Base-by-base conservation (phyloP, 2,797 vertebrate genomes). In the Crocodylus rhombifer region DNA sequence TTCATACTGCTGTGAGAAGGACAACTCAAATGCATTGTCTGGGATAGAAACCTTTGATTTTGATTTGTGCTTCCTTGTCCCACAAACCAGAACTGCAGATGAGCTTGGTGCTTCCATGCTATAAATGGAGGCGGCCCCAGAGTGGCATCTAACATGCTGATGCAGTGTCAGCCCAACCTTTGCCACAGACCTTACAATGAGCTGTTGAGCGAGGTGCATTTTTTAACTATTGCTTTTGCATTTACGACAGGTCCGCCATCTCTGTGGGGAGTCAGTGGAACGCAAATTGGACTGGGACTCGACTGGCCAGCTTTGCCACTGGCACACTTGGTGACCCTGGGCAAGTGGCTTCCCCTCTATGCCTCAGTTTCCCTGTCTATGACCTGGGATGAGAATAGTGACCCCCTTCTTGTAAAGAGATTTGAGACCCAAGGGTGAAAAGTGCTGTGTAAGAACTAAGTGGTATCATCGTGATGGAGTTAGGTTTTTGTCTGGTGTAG, bases 81-180 rank as follows among this genome's bases (percentile, higher is more conserved):
- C 11, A 18, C 33, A 58, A 57, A 73, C 28, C 89, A 14, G 83
- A 82, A 3, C 1, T 3, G 2, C 89, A 82, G 91, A 91, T 93
- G 93, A 84, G 16, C 8, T 80, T 92, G 75, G 86, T 90, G 90
- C 82, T 89, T 76, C 89, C 75, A 65, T 1, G 0, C 87, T 96
- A 87, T 90, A 93, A 97, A 95, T n/a, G 93, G 93, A 88, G 88
- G 86, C 82, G 86, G 95, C 95, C 94, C 94, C 91, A 36, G 89
- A 88, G 77, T 2, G 17, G 0, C 2, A 81, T 88, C 83, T 65
- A 60, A 86, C 90, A 78, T 0, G 71, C 75, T 0, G 67, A 60
- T 89, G 89, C 69, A 86, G 81, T 33, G 26, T 76, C 55, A 1
- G 1, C 82, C 69, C 94, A 94, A 42, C 85, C 80, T 74, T 0